Evolutionary conservation across 1,140 invertebrate species (phyloP), one percentile per base, ranked within the genome.

Genomic region (Brachionus calyciflorus): DNA sequence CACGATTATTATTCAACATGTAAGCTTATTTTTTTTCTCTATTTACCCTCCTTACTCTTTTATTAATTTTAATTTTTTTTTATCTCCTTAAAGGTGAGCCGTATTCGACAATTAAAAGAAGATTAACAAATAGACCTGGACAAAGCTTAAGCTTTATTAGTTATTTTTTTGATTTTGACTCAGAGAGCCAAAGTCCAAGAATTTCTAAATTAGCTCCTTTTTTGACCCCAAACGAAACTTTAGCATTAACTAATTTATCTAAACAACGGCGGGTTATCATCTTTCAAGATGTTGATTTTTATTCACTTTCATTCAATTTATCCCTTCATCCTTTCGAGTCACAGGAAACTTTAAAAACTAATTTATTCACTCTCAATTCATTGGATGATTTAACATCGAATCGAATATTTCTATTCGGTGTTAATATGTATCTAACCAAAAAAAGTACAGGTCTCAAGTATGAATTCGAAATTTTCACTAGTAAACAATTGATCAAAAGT

Each of bases 301-400:
- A 65, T 44, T 44, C 60, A 7, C 5, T 65, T 10, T 10, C 37
- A 14, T 65, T 65, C 14, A 41, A 65, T 65, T 65, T 65, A 12
- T 24, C n/a, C 44, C n/a, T 65, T n/a, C 60, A 65, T 44, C 19
- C 24, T n/a, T n/a, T n/a, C n/a, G n/a, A n/a, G 12, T 44, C 30
- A 9, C n/a, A 24, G 14, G 40, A 10, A 6, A n/a, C 6, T 10
- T 30, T 28, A 19, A 65, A 65, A 44, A 65, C 40, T 6, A 65
- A 65, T 65, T 21, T 65, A 1, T 65, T 65, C 14, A 65, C 33
- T 12, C 40, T 65, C 10, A 65, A 65, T 24, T 41, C 60, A 1
- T 65, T 65, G 41, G 60, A 65, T 24, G 60, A 65, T 65, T 44
- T 65, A n/a, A 65, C 60, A 10, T 44, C 60, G 12, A 65, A 65